Base-by-base conservation (phyloP, 2,113 vertebrate genomes). In the Ifrita kowaldi region DNA sequence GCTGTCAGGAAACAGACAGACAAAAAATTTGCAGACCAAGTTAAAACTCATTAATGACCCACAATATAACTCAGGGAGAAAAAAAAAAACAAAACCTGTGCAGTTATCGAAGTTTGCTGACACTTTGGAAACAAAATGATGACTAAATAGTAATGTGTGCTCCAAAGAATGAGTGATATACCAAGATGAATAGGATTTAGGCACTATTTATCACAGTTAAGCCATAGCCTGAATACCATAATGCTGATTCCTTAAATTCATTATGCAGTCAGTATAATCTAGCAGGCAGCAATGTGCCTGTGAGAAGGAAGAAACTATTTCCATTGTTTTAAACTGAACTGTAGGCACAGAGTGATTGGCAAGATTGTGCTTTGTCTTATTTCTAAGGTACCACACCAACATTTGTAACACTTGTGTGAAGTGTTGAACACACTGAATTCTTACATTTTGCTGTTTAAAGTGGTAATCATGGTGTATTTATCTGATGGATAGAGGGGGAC, bases 221-320 rank as follows among this genome's bases (percentile, higher is more conserved):
- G 97, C 98, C 97, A 75, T 74, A 93, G 97, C 80, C 95, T 97
- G 90, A 97, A 97, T 93, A 53, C 93, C 59, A 92, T 95, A 94
- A 87, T 97, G 98, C 98, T 98, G 98, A 98, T 97, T 68, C 71
- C 87, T 96, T 95, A 82, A 94, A 97, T 98, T 97, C 96, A 96
- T 98, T 98, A 95, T 98, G 96, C 73, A 84, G 93, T 33, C 65
- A 60, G 93, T 69, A 94, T 95, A 97, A 93, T 95, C 83, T 84
- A 90, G 82, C 89, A 93, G 96, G 81, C 95, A 89, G 68, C 82
- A 79, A 89, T 87, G 92, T 93, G 96, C 69, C 88, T 87, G 76
- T 49, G 83, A 89, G 93, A 89, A 95, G 90, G 83, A 96, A 78
- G 92, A 89, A 91, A 57, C 80, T 77, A 56, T 93, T 94, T 76